Base-by-base conservation (phyloP, 2,797 vertebrate species). In the Delichon dasypus region DNA sequence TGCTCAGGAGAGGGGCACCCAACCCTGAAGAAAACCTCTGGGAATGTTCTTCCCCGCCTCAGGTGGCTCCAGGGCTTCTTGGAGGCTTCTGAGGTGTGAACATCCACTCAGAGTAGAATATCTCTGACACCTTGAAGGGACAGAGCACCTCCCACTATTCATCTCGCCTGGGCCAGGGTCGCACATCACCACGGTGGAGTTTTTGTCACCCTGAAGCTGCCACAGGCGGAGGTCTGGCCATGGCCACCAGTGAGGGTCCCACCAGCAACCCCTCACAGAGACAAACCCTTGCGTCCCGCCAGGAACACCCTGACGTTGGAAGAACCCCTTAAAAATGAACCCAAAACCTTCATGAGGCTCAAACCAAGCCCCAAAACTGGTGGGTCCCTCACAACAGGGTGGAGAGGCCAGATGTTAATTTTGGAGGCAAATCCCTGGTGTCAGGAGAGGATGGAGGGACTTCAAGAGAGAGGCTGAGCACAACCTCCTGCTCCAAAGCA, bases 121-220 rank as follows among this genome's bases (percentile, higher is more conserved):
- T 66, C 61, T 50, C n/a, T 47, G 53, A 9, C 5, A 40, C 0
- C 2, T 10, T 38, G 4, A 72, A 75, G 26, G 15, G 26, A 29
- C 29, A 55, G 57, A 66, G 17, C 13, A 27, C 1, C 16, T 76
- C 38, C 38, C 38, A 60, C 55, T 72, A 48, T 21, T 87, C 68
- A 18, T 50, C 55, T 73, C 7, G 0, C 30, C 58, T 32, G 42
- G 58, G 3, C n/a, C 58, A 57, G 32, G 7, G 6, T 40, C 60
- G 10, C 0, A 3, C 30, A 27, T 21, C 3, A 6, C 4, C 38
- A 67, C 36, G 50, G 66, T 22, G 48, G 22, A 17, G 10, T 3
- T 78, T 44, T 21, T 25, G 65, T 32, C 70, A 57, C 36, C 9
- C 55, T 16, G 58, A 51, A 60, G 38, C 51, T 79, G 47, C 42